These are phyloP conservation scores for Tragopan temminckii DNA, from an alignment of 2,797 vertebrate genomes.

Conservation along the genomic window DNA sequence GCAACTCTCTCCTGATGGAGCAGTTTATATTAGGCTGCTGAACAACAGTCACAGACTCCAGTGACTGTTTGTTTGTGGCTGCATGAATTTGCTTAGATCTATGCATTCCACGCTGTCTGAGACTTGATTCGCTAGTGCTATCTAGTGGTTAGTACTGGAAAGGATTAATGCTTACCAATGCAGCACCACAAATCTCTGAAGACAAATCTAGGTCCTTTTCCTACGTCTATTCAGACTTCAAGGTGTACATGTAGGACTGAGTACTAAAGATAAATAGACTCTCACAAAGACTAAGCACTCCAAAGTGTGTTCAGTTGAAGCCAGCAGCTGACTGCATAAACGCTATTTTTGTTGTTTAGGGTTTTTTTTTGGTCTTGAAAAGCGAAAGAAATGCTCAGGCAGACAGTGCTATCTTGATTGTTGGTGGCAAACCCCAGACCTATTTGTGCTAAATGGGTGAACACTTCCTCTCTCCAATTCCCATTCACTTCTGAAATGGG, in stretches of 20 bases:
- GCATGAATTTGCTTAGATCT: fast-evolving
- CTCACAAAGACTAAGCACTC: not conserved
- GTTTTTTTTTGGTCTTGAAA: not conserved
- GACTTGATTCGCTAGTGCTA: constrained; percentile 71
- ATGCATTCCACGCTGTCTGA: fast-evolving
- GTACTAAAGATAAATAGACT: not conserved
- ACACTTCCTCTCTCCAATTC: not conserved
- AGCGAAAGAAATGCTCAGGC: fast-evolving
- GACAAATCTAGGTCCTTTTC: not conserved
- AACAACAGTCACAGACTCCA: not conserved
- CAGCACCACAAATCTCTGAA: not conserved
- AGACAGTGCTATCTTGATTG: not conserved
- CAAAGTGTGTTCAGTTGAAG: fast-evolving
- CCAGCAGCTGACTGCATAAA: not conserved
- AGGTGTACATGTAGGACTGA: fast-evolving
- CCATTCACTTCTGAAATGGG: not conserved
- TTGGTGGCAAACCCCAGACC: not conserved
- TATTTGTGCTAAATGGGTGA: not conserved
- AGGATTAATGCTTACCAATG: not conserved
- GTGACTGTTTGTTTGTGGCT: not conserved
- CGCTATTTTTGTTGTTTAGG: no score
- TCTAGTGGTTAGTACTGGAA: constrained; percentile 69
- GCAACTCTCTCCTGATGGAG: not conserved
- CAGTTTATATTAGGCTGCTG: not conserved
- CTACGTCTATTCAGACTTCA: not conserved